These are phyloP conservation scores for Ennomos quercinarius DNA, from an alignment of 2,888 invertebrate species.

Conservation along the genomic window DNA sequence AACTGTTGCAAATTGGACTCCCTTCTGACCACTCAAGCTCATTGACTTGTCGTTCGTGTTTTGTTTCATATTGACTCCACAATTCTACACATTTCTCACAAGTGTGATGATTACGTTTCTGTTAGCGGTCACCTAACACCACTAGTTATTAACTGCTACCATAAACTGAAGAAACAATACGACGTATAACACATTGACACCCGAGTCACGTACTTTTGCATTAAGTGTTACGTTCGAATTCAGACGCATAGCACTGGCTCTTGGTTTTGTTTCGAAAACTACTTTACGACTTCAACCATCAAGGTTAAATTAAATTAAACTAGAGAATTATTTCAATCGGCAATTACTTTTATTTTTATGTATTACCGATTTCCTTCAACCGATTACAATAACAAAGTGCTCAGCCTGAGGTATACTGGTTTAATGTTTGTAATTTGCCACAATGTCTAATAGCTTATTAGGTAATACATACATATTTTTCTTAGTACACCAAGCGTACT, in stretches of 20 bases:
- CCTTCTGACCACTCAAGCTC: too few relatives aligned
- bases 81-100: neutral
- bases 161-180: slow-evolving; percentile 59
- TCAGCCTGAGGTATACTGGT: neutral
- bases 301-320: slow-evolving; percentile 47
- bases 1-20: too few relatives aligned
- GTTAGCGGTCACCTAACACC: slow-evolving; percentile 17
- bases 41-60: too few relatives aligned
- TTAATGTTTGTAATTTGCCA: slow-evolving; percentile 18
- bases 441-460: slow-evolving; percentile 34
- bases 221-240: slow-evolving; percentile 64
- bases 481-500: slow-evolving; percentile 27
- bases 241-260: slow-evolving; percentile 41
- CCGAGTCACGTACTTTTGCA: slow-evolving; percentile 69
- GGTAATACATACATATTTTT: slow-evolving; percentile 33
- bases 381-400: slow-evolving; percentile 15
- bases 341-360: slow-evolving; percentile 19
- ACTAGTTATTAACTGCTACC: slow-evolving; percentile 14
- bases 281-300: slow-evolving; percentile 27
- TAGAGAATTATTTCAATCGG: slow-evolving; percentile 24
- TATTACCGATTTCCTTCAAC: too few relatives aligned
- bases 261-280: slow-evolving; percentile 60
- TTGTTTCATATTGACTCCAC: too few relatives aligned
- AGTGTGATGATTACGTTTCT: neutral
- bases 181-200: slow-evolving; percentile 47